Conservation (phyloP, 1,140 invertebrate genomes). For the Papilio dardanus region DNA sequence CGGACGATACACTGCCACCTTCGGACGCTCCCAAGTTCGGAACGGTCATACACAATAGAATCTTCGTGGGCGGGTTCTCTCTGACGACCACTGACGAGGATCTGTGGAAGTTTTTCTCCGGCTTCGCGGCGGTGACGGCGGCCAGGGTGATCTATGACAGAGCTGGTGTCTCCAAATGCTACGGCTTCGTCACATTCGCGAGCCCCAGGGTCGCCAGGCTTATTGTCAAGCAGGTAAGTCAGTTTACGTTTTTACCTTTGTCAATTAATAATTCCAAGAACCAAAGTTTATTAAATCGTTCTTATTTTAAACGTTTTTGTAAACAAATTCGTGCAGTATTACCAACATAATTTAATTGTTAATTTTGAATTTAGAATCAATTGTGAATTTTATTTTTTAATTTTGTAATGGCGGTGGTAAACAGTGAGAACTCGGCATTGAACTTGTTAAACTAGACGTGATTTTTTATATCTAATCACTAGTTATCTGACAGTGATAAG, state of each 20-base stretch:
- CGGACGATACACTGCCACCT: conserved; percentile 77
- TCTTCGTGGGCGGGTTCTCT: conserved; percentile 97
- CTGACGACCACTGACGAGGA: conserved; percentile 93
- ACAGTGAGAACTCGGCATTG: conserved; percentile 16
- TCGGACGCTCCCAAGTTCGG: conserved; percentile 88
- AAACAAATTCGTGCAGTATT: neutral
- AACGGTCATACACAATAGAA: conserved; percentile 94
- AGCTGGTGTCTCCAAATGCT: conserved; percentile 97
- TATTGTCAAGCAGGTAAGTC: conserved; percentile 79
- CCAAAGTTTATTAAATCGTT: neutral
- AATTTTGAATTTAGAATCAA: conserved; percentile 7
- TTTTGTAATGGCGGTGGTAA: conserved; percentile 18
- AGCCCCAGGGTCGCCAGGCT: conserved; percentile 77
- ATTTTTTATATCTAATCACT: conserved; percentile 25
- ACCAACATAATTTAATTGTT: neutral
- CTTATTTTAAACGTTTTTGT: neutral
- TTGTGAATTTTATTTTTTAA: conserved; percentile 4
- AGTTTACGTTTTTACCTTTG: conserved; percentile 10
- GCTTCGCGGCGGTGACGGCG: conserved; percentile 95
- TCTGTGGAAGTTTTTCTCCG: conserved; percentile 90
- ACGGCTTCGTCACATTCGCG: conserved; percentile 97
- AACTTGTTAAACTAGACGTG: conserved; percentile 15
- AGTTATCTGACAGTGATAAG: conserved; percentile 27
- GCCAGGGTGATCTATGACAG: conserved; percentile 97
- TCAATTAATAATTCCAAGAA: conserved; percentile 25